These are phyloP conservation scores for Lycodopsis pacificus DNA, from an alignment of 2,797 vertebrate genomes.

Conservation along the genomic window DNA sequence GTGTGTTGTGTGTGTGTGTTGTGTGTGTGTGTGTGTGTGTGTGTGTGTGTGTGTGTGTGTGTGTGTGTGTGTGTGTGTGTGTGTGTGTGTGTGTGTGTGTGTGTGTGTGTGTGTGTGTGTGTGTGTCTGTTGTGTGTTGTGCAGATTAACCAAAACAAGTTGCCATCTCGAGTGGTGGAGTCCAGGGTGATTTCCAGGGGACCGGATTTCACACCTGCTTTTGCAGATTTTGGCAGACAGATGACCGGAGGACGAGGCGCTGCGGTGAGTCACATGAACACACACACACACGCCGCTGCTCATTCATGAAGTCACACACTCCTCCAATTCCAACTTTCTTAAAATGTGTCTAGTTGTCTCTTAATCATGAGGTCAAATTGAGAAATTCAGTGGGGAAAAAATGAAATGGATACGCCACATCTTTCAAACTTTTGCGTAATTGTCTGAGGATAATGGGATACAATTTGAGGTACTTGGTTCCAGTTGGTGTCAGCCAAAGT, in stretches of 20 bases:
- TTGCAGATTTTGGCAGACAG: slow-evolving; percentile 95
- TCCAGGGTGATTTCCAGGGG: slow-evolving; percentile 93
- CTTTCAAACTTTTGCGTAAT: slow-evolving; percentile 1
- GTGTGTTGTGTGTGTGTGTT: background rate
- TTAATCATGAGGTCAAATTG: background rate
- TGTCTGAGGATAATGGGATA: background rate
- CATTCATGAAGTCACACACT: slow-evolving; percentile 35
- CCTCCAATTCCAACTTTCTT: background rate
- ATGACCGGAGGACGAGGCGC: slow-evolving; percentile 88
- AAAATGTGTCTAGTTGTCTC: background rate
- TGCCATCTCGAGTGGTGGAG: slow-evolving; percentile 89
- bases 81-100: background rate
- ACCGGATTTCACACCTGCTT: slow-evolving; percentile 97
- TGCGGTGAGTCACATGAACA: slow-evolving; percentile 85
- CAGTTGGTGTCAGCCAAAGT: background rate
- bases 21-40: slow-evolving; percentile 15
- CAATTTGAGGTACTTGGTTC: background rate
- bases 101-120: slow-evolving; percentile 16
- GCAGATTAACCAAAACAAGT: slow-evolving; percentile 96
- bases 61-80: background rate
- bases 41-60: slow-evolving; percentile 26
- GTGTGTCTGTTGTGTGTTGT: slow-evolving; percentile 21
- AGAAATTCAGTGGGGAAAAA: background rate
- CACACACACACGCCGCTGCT: background rate
- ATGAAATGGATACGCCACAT: background rate